Percentiles rank a stretch among this genome's conserved stretches.
Evolutionary conservation across 2,888 invertebrate genomes (phyloP).

Genomic region (Rhagium mordax): DNA sequence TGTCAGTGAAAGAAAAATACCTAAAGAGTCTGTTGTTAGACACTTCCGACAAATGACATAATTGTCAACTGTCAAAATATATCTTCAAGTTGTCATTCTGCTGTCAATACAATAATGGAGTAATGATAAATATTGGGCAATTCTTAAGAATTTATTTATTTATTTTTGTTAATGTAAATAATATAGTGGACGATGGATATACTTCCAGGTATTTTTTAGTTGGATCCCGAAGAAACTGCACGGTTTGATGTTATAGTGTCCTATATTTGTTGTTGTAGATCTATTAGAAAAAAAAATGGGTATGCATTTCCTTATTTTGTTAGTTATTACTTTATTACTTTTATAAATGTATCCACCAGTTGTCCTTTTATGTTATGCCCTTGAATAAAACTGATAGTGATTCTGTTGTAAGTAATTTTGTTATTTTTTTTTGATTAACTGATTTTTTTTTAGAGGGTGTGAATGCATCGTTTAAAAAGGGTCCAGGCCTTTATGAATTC

Average conservation of each 20-base stretch:
- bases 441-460: slow-evolving; percentile 58
- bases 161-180: slow-evolving; percentile 57
- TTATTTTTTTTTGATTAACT: background rate
- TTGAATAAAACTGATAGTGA: background rate
- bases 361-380: background rate
- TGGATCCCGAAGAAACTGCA: slow-evolving; percentile 52
- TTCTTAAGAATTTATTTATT: slow-evolving; percentile 58
- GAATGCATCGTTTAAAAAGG: slow-evolving; percentile 69
- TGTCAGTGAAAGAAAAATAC: no score
- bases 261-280: slow-evolving; percentile 43
- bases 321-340: slow-evolving; percentile 18
- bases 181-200: slow-evolving; percentile 60
- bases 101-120: slow-evolving; percentile 39
- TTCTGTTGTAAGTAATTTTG: background rate
- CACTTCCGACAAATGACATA: no score
- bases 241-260: slow-evolving; percentile 53
- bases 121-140: slow-evolving; percentile 48
- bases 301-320: slow-evolving; percentile 55
- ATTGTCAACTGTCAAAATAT: background rate
- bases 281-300: slow-evolving; percentile 57
- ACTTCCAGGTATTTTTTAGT: slow-evolving; percentile 63
- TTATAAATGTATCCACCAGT: slow-evolving; percentile 18
- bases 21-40: no score
- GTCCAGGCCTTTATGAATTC: slow-evolving; percentile 88
- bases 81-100: slow-evolving; percentile 19